Base-by-base conservation (phyloP, 2,888 invertebrate species). In the Aromia moschata region DNA sequence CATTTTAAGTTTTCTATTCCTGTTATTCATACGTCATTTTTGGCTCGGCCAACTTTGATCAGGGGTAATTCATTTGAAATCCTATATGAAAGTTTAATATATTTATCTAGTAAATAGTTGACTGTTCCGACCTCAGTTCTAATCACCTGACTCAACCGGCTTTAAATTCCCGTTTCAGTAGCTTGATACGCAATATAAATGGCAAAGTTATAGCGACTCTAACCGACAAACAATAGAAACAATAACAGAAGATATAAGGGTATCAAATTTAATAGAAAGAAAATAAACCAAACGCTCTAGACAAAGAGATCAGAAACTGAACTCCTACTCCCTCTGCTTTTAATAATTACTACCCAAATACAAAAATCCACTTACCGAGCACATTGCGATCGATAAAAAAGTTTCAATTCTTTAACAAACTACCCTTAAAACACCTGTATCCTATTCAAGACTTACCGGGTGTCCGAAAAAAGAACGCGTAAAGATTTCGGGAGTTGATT, bases 161-260 rank as follows among this genome's bases (percentile, higher is more conserved):
- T 49, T 49, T 36, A 49, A 20, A 49, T 38, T 49, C 49, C 20
- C 20, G 38, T 12, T 20, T 36, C 17, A 10, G 38, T 47, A 20
- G 49, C 38, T 38, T 25, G 38, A 38, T 49, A 49, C 15, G 37
- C 38, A 20, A 25, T 38, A 40, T 49, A 49, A 49, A 37, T 49
- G 49, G 25, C 25, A 49, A 20, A 49, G 38, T 25, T 20, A 38
- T 15, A 15, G 20, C 49, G 14, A 12, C 38, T 40, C 20, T 47
- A 47, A 47, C 15, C 36, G 12, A 18, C 25, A 38, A 25, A 49
- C 37, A 49, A 49, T 49, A 38, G 38, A 20, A 49, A 49, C 38
- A 49, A 38, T 38, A 37, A 49, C 49, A 30, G 30, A 49, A 30
- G 18, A 12, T 30, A 12, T 10, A 44, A 30, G 37, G 20, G 38